Evolutionary conservation across 2,113 vertebrate species (phyloP), one percentile per base, ranked within the genome.

Genomic region (Gyps fulvus): DNA sequence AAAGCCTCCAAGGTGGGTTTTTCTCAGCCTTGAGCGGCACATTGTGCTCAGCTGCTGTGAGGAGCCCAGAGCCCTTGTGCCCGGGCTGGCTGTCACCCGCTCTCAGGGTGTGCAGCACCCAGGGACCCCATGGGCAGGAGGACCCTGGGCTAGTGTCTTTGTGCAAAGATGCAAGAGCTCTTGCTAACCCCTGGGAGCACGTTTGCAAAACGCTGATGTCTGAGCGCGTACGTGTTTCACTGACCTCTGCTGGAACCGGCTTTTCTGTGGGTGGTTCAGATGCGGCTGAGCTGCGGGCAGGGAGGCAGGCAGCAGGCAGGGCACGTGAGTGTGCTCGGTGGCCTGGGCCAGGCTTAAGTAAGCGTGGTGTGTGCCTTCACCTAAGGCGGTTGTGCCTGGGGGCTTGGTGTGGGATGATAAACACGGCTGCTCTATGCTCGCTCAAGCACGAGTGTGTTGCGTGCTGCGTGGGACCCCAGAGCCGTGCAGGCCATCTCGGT

Each of bases 151-250:
- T 4, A 27, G 20, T 6, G 25, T 25, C 36, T 50, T 19, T 40
- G 77, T 62, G 61, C 55, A 63, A 19, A 63, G 43, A 5, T 42
- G 23, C 7, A 54, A 29, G 50, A 84, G 55, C 40, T 76, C 31
- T 40, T 57, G 47, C 18, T 34, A 2, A 36, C 5, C 3, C 32
- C 20, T 2, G 5, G 61, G 32, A 86, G 20, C 71, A 34, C 0
- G 6, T 63, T 38, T 84, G 36, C 22, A 36, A 52, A 59, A 10
- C 0, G 4, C 18, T 0, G 0, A 6, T 36, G 14, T 43, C 57
- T 0, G 0, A 34, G 50, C 3, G 5, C 0, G 0, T 38, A 3
- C 0, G 2, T 32, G 47, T 80, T 67, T 85, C 61, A 6, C 23
- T 59, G 85, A 55, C 20, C 66, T 58, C 31, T 42, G 52, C 36